These are phyloP conservation scores for Drosophila nigritarsus DNA, from an alignment of 2,888 invertebrate species.

Conservation along the genomic window DNA sequence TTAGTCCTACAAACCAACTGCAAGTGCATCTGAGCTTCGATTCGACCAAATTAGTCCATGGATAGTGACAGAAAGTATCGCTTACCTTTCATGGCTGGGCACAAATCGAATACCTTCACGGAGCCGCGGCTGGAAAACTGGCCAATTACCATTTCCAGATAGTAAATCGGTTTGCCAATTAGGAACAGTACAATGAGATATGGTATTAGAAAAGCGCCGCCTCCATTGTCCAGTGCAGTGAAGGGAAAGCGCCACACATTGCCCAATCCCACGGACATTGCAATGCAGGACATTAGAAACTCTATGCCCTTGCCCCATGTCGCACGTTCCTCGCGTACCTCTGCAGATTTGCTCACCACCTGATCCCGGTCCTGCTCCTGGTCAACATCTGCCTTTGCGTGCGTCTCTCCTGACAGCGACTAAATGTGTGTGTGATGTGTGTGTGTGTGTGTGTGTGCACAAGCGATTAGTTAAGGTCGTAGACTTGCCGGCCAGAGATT, in stretches of 20 bases:
- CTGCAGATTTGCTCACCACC: constrained; percentile 31
- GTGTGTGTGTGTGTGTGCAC: constrained; percentile 10
- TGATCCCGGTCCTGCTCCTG: constrained; percentile 17
- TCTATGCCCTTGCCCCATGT: constrained; percentile 85
- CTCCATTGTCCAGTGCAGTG: constrained; percentile 89
- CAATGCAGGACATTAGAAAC: constrained; percentile 85
- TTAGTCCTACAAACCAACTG: neutral
- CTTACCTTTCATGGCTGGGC: constrained; percentile 90
- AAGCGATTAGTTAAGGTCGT: constrained; percentile 55
- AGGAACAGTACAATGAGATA: constrained; percentile 88
- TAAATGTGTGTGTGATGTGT: constrained; percentile 21
- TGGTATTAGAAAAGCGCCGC: constrained; percentile 89
- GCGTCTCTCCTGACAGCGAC: constrained; percentile 45
- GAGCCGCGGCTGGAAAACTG: constrained; percentile 90
- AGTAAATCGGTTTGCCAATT: constrained; percentile 90
- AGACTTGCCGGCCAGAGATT: constrained; percentile 34
- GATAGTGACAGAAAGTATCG: constrained; percentile 4
- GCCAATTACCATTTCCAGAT: constrained; percentile 90
- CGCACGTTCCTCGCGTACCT: constrained; percentile 74
- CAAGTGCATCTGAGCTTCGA: constrained; percentile 38
- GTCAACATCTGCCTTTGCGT: constrained; percentile 34
- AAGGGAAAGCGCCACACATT: constrained; percentile 90
- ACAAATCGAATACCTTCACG: constrained; percentile 88
- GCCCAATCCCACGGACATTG: constrained; percentile 89
- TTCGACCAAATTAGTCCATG: constrained; percentile 3